Conservation (phyloP, 2,888 invertebrate species). For the Prosapia bicincta region DNA sequence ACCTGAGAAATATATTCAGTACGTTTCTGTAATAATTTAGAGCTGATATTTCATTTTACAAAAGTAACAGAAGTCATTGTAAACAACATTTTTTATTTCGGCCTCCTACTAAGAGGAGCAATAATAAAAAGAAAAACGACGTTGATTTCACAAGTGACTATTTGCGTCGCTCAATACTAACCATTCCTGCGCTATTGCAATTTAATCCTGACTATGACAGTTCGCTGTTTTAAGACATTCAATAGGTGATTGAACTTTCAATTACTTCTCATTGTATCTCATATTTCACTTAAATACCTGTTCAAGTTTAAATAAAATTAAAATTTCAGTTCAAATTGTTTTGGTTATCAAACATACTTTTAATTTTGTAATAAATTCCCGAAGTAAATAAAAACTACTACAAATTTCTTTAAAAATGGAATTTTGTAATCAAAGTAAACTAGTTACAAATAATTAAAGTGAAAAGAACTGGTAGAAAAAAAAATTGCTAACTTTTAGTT, state of each 20-base stretch:
- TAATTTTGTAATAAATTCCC: no score
- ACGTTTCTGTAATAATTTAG: background rate
- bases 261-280: background rate
- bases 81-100: slow-evolving; percentile 17
- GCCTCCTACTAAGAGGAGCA: slow-evolving; percentile 23
- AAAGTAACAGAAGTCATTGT: background rate
- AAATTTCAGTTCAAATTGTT: no score
- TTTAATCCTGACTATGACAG: slow-evolving; percentile 14
- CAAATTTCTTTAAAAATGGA: no score
- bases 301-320: no score
- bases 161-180: slow-evolving; percentile 32
- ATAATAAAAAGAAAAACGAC: slow-evolving; percentile 17
- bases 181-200: slow-evolving; percentile 46
- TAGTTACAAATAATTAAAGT: no score
- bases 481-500: no score
- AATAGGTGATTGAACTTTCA: background rate
- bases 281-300: background rate
- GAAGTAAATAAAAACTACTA: no score
- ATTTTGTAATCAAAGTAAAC: no score
- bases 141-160: slow-evolving; percentile 31
- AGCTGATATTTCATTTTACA: slow-evolving; percentile 1
- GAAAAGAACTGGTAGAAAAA: no score
- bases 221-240: background rate
- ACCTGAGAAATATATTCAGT: background rate
- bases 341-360: no score